Evolutionary conservation across 2,113 vertebrate genomes (phyloP).

Genomic region (Eulemur rufifrons): DNA sequence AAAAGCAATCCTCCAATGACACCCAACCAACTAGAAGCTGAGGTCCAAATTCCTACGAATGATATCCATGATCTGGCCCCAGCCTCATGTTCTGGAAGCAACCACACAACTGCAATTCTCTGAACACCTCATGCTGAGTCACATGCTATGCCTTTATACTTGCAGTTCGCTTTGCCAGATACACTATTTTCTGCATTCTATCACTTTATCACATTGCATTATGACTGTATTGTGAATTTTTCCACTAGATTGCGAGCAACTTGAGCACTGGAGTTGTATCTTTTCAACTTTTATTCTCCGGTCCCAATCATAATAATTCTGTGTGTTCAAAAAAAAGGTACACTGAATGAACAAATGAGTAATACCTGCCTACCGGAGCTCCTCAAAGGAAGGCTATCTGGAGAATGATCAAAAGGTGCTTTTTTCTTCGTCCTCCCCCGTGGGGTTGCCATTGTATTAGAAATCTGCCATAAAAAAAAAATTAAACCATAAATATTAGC

Average conservation of each 20-base stretch:
- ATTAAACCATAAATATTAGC: neutral
- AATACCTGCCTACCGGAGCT: conserved; percentile 93
- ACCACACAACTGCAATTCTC: neutral
- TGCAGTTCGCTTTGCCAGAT: neutral
- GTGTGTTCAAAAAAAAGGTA: neutral
- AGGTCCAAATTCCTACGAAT: neutral
- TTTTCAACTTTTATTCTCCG: neutral
- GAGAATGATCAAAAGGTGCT: conserved; percentile 85
- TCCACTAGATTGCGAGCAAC: neutral
- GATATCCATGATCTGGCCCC: neutral
- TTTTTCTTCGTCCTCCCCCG: conserved; percentile 91
- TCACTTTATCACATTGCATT: neutral
- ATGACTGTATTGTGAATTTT: neutral
- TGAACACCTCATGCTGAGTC: neutral
- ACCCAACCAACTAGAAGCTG: neutral
- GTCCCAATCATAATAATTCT: neutral
- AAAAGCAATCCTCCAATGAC: neutral
- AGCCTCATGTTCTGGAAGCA: neutral
- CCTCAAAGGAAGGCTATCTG: conserved; percentile 90
- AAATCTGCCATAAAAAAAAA: conserved; percentile 78
- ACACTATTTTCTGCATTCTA: neutral
- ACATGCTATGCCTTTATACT: neutral
- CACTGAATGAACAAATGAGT: neutral
- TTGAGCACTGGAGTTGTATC: neutral
- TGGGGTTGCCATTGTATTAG: conserved; percentile 84